Evolutionary conservation across 2,888 invertebrate species (phyloP).

Genomic region (Dynastes hyllus): DNA sequence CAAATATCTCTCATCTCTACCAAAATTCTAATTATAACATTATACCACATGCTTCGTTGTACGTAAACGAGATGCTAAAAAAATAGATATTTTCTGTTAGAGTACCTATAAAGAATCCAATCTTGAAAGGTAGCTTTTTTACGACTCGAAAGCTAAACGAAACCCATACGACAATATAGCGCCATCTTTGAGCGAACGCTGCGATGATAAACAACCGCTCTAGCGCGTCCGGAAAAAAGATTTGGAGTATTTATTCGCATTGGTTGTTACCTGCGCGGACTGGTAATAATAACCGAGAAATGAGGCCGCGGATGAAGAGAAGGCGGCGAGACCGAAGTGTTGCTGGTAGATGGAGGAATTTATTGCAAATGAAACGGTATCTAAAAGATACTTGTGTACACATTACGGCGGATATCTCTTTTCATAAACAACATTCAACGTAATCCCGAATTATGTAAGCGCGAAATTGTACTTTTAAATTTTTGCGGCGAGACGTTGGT

Average conservation of each 20-base stretch:
- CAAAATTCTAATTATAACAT: too few relatives aligned
- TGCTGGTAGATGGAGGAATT: slow-evolving; percentile 52
- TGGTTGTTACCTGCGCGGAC: slow-evolving; percentile 44
- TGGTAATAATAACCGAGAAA: slow-evolving; percentile 51
- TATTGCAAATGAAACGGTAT: slow-evolving; percentile 58
- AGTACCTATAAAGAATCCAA: too few relatives aligned
- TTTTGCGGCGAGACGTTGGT: slow-evolving; percentile 45
- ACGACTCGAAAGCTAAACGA: slow-evolving; percentile 4
- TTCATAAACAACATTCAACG: slow-evolving; percentile 54
- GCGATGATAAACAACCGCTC: slow-evolving; percentile 12
- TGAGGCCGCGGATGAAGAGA: slow-evolving; percentile 35
- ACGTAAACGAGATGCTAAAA: too few relatives aligned
- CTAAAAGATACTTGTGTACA: slow-evolving; percentile 56
- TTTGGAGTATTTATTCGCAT: slow-evolving; percentile 50
- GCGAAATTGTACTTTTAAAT: slow-evolving; percentile 53
- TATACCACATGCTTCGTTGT: too few relatives aligned
- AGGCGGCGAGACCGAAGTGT: slow-evolving; percentile 30
- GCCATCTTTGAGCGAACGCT: slow-evolving; percentile 12
- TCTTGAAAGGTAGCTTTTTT: too few relatives aligned
- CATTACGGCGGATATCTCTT: slow-evolving; percentile 50
- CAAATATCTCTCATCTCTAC: too few relatives aligned
- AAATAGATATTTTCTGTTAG: too few relatives aligned
- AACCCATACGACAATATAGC: background rate
- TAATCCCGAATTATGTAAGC: slow-evolving; percentile 54
- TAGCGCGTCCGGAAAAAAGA: slow-evolving; percentile 42